These are phyloP conservation scores for Synergus gifuensis DNA, from an alignment of 2,888 invertebrate genomes.

Conservation along the genomic window DNA sequence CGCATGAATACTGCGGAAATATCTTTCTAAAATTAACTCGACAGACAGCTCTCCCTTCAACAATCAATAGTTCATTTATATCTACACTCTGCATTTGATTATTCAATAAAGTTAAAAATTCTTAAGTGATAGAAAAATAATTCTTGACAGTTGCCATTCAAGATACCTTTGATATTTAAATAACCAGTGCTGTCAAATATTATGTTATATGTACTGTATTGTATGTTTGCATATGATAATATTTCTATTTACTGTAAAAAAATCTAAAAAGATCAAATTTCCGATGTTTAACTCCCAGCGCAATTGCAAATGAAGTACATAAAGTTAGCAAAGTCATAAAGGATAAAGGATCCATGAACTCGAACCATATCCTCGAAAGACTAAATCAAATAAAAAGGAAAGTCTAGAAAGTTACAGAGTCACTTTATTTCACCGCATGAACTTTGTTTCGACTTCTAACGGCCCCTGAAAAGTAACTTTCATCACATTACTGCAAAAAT, in stretches of 20 bases:
- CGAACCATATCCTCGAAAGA: conserved; percentile 28
- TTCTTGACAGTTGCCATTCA: too few relatives aligned
- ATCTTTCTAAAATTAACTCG: conserved; percentile 36
- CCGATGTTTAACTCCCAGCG: neutral
- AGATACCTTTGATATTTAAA: neutral
- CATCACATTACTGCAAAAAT: neutral
- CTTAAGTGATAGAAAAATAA: too few relatives aligned
- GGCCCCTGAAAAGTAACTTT: conserved; percentile 1
- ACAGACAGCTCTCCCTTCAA: neutral
- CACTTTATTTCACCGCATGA: conserved; percentile 8
- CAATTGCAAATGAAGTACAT: neutral
- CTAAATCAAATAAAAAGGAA: conserved; percentile 31
- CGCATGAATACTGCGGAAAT: conserved; percentile 31
- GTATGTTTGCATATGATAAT: too few relatives aligned
- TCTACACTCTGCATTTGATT: conserved; percentile 1
- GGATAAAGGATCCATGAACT: conserved; percentile 13
- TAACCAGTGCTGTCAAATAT: neutral
- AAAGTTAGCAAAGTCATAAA: conserved; percentile 6
- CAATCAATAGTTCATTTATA: conserved; percentile 22
- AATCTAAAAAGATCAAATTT: neutral
- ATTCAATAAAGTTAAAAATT: neutral
- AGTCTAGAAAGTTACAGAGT: conserved; percentile 30
- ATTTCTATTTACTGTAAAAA: too few relatives aligned
- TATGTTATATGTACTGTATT: too few relatives aligned
- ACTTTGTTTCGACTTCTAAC: conserved; percentile 35